Percentiles rank a stretch among this genome's conserved stretches.
phyloP scores from a whole-genome alignment of 2,797 vertebrate genomes.

The Lutjanus campechanus region DNA sequence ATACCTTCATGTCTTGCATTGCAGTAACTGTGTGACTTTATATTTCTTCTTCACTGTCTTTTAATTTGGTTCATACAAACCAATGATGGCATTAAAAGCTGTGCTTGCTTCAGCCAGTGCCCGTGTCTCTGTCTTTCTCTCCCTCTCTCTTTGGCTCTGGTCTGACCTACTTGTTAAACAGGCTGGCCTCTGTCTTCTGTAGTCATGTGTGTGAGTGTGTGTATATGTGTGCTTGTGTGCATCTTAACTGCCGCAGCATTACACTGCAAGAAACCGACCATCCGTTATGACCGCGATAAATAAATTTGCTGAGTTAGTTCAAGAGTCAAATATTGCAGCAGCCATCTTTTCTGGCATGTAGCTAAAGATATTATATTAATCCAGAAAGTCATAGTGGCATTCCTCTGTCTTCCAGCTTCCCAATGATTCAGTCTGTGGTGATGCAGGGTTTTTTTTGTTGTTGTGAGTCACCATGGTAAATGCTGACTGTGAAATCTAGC shows the following conservation, averaged over 20 bases:
- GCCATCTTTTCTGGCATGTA: slow-evolving; percentile 9
- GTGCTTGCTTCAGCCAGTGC: slow-evolving; percentile 47
- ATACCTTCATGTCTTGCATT: slow-evolving; percentile 5
- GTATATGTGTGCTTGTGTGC: slow-evolving; percentile 54
- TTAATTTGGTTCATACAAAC: slow-evolving; percentile 37
- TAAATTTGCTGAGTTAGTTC: slow-evolving; percentile 20
- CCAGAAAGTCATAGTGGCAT: slow-evolving; percentile 15
- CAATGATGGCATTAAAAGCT: slow-evolving; percentile 55
- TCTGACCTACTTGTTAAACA: slow-evolving; percentile 87
- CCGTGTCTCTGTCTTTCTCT: slow-evolving; percentile 38
- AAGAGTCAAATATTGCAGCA: slow-evolving; percentile 15
- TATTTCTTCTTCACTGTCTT: slow-evolving; percentile 1
- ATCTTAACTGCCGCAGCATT: slow-evolving; percentile 65
- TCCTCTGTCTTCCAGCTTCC: slow-evolving; percentile 12
- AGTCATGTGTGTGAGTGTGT: slow-evolving; percentile 77
- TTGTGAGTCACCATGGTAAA: slow-evolving; percentile 30
- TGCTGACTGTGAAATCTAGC: slow-evolving; percentile 22
- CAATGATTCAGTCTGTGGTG: slow-evolving; percentile 30
- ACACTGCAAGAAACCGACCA: slow-evolving; percentile 30
- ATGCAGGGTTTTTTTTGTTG: slow-evolving; percentile 15
- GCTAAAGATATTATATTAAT: slow-evolving; percentile 11
- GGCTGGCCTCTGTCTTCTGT: slow-evolving; percentile 82
- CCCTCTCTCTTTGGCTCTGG: slow-evolving; percentile 68
- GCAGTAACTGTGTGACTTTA: slow-evolving; percentile 19
- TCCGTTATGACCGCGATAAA: slow-evolving; percentile 32